phyloP scores from a whole-genome alignment of 2,113 vertebrate species.

The Chaetops frenatus region DNA sequence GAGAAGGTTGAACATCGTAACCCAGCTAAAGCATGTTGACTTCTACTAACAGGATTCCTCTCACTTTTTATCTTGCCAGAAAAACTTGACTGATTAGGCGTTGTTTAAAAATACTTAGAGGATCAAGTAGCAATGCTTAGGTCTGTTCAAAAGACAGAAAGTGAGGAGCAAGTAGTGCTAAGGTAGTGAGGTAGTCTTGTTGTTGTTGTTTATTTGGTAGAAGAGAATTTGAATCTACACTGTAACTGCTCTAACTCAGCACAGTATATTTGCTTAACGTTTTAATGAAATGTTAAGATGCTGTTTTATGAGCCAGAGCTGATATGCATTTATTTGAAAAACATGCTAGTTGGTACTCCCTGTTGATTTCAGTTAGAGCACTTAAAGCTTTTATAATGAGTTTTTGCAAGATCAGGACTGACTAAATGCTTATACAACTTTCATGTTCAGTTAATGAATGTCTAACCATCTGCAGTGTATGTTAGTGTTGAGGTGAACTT shows the following conservation, averaged over 20 bases:
- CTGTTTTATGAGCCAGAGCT: neutral
- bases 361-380: neutral
- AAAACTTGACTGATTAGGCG: neutral
- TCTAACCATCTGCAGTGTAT: neutral
- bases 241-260: neutral
- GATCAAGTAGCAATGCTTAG: neutral
- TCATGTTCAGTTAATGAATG: neutral
- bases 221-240: neutral
- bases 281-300: neutral
- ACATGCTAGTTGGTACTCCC: neutral
- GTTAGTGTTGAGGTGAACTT: neutral
- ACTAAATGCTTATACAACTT: neutral
- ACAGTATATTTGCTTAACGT: neutral
- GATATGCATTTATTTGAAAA: slow-evolving; percentile 11
- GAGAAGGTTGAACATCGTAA: neutral
- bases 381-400: neutral
- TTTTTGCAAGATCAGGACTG: neutral
- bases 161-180: neutral
- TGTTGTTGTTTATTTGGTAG: neutral
- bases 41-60: neutral
- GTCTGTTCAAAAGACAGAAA: slow-evolving; percentile 1
- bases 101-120: neutral
- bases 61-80: neutral
- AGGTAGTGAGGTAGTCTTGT: neutral
- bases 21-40: neutral